phyloP scores from a whole-genome alignment of 2,888 invertebrate genomes.

The Drosophila lutescens region DNA sequence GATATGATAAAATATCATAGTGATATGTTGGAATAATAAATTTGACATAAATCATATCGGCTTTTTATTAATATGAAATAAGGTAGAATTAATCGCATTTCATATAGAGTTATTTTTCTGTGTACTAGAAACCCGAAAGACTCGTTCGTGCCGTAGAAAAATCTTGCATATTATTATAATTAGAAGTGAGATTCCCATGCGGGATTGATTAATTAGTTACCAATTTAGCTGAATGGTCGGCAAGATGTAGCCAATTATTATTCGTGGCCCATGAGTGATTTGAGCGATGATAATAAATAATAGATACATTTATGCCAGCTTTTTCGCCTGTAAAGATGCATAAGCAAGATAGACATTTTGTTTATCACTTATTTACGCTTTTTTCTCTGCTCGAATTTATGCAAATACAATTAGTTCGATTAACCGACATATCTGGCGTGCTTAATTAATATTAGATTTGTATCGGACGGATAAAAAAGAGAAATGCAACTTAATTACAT shows the following conservation, averaged over 20 bases:
- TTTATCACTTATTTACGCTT: constrained; percentile 17
- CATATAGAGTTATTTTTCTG: no score
- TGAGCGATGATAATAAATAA: constrained; percentile 10
- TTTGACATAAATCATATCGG: no score
- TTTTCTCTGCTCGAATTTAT: constrained; percentile 26
- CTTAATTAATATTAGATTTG: constrained; percentile 46
- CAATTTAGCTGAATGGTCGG: constrained; percentile 6
- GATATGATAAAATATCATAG: no score
- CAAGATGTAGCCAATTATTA: neutral
- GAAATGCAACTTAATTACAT: constrained; percentile 30
- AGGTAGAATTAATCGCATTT: no score
- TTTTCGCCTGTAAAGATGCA: neutral
- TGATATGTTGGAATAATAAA: no score
- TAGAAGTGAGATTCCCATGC: constrained; percentile 6
- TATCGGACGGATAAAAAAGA: neutral
- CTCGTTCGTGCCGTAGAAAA: constrained; percentile 8
- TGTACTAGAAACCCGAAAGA: constrained; percentile 12
- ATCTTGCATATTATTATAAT: constrained; percentile 29
- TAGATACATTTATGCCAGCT: constrained; percentile 2
- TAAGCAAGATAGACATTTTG: neutral
- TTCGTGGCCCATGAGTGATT: neutral
- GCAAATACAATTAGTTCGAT: constrained; percentile 56
- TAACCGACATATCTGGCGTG: constrained; percentile 22
- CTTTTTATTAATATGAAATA: no score
- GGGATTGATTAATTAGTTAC: constrained; percentile 14